These are phyloP conservation scores for Heliconius eleuchia DNA, from an alignment of 1,140 invertebrate genomes.

Conservation along the genomic window DNA sequence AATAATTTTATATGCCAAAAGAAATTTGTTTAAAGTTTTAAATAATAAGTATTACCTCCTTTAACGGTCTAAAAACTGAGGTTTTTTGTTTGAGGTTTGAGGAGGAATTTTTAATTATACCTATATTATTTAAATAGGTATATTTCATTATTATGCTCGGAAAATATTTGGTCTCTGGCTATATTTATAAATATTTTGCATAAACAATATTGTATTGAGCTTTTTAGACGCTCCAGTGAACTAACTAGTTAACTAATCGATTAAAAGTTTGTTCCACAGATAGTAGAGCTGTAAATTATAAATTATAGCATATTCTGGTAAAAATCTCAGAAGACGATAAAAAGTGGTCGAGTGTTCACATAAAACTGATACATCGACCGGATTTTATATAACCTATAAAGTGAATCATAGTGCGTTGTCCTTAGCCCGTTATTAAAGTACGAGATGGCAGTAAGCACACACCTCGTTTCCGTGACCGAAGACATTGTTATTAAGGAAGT, in stretches of 20 bases:
- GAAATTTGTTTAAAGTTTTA: too few species aligned
- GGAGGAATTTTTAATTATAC: too few species aligned
- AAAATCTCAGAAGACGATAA: neutral
- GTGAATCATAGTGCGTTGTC: constrained; percentile 13
- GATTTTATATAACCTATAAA: neutral
- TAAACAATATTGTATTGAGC: too few species aligned
- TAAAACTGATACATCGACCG: neutral
- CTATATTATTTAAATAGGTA: too few species aligned
- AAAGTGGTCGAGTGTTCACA: neutral
- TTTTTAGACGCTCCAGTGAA: neutral
- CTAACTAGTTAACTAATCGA: neutral
- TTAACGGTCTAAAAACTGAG: too few species aligned
- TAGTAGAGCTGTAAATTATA: neutral
- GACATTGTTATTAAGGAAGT: constrained; percentile 30
- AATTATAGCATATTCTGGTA: neutral
- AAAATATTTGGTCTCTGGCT: neutral
- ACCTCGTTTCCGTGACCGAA: constrained; percentile 33
- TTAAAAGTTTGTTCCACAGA: neutral
- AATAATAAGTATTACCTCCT: too few species aligned
- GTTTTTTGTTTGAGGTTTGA: too few species aligned
- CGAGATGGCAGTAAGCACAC: constrained; percentile 41
- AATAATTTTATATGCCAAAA: too few species aligned
- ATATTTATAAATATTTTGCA: too few species aligned
- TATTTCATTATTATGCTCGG: neutral
- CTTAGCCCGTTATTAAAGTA: constrained; percentile 5